A percentile compares a stretch with the other conserved stretches of the same genome.
Evolutionary conservation across 1,140 invertebrate species (phyloP).

Genomic region (Zaprionus capensis): DNA sequence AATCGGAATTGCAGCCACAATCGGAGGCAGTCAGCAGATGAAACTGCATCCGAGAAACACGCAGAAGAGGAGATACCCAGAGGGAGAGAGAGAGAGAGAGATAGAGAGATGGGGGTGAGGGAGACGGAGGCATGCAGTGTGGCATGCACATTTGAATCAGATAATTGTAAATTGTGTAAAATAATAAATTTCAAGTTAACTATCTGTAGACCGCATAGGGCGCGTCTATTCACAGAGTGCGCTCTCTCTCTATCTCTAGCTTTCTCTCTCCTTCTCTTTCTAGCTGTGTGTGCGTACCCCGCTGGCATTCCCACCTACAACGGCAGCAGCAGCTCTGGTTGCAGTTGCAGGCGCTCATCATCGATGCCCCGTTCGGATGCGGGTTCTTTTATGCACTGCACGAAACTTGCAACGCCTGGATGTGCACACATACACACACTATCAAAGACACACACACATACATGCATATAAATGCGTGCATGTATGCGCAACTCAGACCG

Average conservation of each 20-base stretch:
- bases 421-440: neutral
- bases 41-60: slow-evolving; percentile 43
- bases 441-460: neutral
- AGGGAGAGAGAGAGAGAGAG: neutral
- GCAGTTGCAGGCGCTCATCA: slow-evolving; percentile 51
- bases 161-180: slow-evolving; percentile 83
- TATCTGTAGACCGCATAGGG: slow-evolving; percentile 76
- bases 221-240: slow-evolving; percentile 59
- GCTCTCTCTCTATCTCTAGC: neutral
- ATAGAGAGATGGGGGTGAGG: neutral
- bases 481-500: slow-evolving; percentile 8
- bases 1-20: slow-evolving; percentile 16
- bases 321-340: slow-evolving; percentile 23
- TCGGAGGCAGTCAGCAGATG: slow-evolving; percentile 40
- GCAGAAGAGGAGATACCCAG: neutral
- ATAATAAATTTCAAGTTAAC: slow-evolving; percentile 83
- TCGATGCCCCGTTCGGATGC: slow-evolving; percentile 34
- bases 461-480: slow-evolving; percentile 9
- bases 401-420: slow-evolving; percentile 31
- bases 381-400: slow-evolving; percentile 28
- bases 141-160: slow-evolving; percentile 77
- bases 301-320: slow-evolving; percentile 11
- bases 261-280: slow-evolving; percentile 15
- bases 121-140: neutral
- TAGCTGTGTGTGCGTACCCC: slow-evolving; percentile 12